phyloP scores from a whole-genome alignment of 1,140 invertebrate genomes.

The Nymphalis io region DNA sequence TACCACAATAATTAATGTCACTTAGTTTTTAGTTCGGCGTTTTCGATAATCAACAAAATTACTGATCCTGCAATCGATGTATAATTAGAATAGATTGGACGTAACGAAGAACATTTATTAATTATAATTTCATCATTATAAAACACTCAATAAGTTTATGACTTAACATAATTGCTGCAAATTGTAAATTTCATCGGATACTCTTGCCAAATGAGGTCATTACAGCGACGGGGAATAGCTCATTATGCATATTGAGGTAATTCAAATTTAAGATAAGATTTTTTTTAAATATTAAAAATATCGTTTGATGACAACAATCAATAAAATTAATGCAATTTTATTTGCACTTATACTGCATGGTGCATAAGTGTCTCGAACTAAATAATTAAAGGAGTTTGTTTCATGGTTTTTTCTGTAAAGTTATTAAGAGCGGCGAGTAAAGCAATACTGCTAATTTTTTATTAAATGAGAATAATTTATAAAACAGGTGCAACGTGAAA shows the following conservation, averaged over 20 bases:
- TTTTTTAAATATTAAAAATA: neutral
- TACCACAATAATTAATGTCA: too few species aligned
- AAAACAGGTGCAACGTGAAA: too few species aligned
- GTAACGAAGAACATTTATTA: neutral
- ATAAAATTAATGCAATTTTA: too few species aligned
- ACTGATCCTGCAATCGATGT: neutral
- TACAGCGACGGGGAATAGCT: neutral
- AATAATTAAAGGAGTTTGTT: too few species aligned
- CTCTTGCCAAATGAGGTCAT: conserved; percentile 5
- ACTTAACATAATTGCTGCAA: conserved; percentile 6
- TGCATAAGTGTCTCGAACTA: too few species aligned
- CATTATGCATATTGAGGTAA: neutral
- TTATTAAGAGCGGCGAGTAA: too few species aligned
- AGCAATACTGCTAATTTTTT: too few species aligned
- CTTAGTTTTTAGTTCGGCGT: too few species aligned
- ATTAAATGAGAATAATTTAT: too few species aligned
- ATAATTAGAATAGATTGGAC: neutral
- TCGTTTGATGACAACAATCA: neutral
- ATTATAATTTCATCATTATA: conserved; percentile 3
- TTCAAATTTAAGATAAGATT: conserved; percentile 1
- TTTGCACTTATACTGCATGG: too few species aligned
- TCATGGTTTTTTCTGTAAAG: too few species aligned
- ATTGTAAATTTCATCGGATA: neutral
- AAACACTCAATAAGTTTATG: neutral
- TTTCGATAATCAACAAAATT: too few species aligned